Evolutionary conservation across 2,797 vertebrate genomes (phyloP).

Genomic region (Spheniscus humboldti): DNA sequence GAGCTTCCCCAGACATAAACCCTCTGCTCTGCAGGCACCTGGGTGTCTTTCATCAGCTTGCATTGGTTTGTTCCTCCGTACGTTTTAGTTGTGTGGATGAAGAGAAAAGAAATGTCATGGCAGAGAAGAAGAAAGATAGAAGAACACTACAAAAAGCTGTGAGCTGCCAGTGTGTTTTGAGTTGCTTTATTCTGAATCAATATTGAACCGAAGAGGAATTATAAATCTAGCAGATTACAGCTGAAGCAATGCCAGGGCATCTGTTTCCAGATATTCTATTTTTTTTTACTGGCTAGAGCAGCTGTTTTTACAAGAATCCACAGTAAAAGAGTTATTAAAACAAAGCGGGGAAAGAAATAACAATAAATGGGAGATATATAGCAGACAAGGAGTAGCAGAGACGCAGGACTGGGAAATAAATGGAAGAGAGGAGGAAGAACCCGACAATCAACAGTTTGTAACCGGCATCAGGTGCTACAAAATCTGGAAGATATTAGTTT

Average conservation of each 20-base stretch:
- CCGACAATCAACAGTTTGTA: slow-evolving; percentile 27
- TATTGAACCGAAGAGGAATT: slow-evolving; percentile 57
- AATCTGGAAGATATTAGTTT: slow-evolving; percentile 60
- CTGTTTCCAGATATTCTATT: slow-evolving; percentile 41
- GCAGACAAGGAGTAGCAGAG: slow-evolving; percentile 27
- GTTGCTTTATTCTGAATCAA: slow-evolving; percentile 63
- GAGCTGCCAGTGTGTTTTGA: slow-evolving; percentile 34
- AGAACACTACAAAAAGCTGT: neutral
- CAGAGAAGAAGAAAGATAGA: neutral
- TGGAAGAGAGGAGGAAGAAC: slow-evolving; percentile 9
- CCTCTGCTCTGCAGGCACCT: neutral
- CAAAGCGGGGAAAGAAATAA: slow-evolving; percentile 48
- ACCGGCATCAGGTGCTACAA: slow-evolving; percentile 28
- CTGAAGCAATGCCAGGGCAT: slow-evolving; percentile 59
- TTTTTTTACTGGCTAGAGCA: slow-evolving; percentile 40
- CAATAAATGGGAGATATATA: slow-evolving; percentile 42
- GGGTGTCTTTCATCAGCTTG: neutral
- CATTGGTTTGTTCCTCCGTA: neutral
- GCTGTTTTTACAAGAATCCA: slow-evolving; percentile 70
- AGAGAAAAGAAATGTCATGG: neutral
- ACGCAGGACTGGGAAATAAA: slow-evolving; percentile 7
- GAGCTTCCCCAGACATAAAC: neutral
- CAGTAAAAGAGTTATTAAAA: slow-evolving; percentile 72
- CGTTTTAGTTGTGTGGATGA: neutral
- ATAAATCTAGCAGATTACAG: slow-evolving; percentile 55